Evolutionary conservation across 2,888 invertebrate species (phyloP).

Genomic region (Caenorhabditis sp.): DNA sequence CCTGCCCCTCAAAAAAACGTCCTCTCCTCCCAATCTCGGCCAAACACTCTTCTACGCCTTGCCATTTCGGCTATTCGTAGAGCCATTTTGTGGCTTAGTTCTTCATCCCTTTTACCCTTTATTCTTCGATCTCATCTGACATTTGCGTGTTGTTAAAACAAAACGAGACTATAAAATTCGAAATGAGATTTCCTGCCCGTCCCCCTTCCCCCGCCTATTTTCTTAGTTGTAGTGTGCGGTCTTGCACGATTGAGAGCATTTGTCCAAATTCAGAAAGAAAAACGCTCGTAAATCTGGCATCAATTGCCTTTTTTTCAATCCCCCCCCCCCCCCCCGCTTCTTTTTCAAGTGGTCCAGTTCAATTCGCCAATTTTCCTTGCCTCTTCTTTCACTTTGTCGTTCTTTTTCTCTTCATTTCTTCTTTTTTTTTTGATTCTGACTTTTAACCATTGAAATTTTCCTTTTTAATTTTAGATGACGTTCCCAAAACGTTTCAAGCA

Average conservation of each 20-base stretch:
- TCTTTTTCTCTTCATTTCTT: not conserved
- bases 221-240: constrained; percentile 40
- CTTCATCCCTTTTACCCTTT: not conserved
- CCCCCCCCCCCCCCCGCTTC: constrained; percentile 14
- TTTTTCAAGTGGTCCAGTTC: constrained; percentile 11
- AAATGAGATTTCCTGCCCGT: constrained; percentile 43
- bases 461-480: too few relatives aligned
- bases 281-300: constrained; percentile 59
- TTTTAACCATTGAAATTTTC: too few relatives aligned
- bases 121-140: not conserved
- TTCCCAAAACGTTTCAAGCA: not conserved
- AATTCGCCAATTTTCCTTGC: constrained; percentile 35
- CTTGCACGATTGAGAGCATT: constrained; percentile 47
- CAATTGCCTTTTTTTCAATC: constrained; percentile 61
- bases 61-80: too few relatives aligned
- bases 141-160: constrained; percentile 9
- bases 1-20: not conserved
- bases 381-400: not conserved
- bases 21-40: not conserved
- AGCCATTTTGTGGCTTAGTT: not conserved
- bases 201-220: too few relatives aligned
- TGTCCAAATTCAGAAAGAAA: constrained; percentile 45
- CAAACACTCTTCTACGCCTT: too few relatives aligned
- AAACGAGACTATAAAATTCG: constrained; percentile 32
- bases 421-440: not conserved